These are phyloP conservation scores for Acrocephalus arundinaceus DNA, from an alignment of 2,113 vertebrate species.

Conservation along the genomic window DNA sequence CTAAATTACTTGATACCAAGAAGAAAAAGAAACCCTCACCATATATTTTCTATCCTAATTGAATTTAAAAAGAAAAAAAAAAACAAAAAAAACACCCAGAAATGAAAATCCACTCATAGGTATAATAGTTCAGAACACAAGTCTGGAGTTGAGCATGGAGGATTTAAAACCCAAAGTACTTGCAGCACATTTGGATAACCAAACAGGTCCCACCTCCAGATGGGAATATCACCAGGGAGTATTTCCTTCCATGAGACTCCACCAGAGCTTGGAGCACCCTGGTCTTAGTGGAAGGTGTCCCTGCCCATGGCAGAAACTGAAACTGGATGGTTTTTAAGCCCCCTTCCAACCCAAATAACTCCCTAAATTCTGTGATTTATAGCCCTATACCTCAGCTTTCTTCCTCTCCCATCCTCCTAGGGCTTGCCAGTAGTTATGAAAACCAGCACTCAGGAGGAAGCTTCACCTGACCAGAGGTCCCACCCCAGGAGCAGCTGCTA, in stretches of 20 bases:
- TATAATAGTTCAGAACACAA: not conserved
- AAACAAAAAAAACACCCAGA: not conserved
- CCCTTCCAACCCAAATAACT: not conserved
- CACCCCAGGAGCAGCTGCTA: not conserved
- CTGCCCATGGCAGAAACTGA: not conserved
- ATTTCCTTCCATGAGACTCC: not conserved
- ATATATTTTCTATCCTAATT: not conserved
- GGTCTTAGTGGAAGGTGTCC: not conserved
- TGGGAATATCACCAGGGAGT: not conserved
- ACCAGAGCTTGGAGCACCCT: not conserved
- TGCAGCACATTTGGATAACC: not conserved
- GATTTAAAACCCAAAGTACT: not conserved
- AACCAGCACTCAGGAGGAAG: not conserved
- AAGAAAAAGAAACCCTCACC: fast-evolving
- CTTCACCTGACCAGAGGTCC: not conserved
- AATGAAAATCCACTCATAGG: not conserved
- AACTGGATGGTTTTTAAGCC: not conserved
- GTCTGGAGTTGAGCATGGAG: fast-evolving
- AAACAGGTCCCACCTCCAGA: not conserved
- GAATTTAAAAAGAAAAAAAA: not conserved
- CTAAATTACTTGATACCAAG: not conserved
- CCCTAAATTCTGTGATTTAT: not conserved
- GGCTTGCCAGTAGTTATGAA: not conserved
- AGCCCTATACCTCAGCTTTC: not conserved
- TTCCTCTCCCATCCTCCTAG: not conserved